A percentile compares a stretch with the other conserved stretches of the same genome.
Conservation (phyloP, 1,140 invertebrate species). For the Spodoptera litura region DNA sequence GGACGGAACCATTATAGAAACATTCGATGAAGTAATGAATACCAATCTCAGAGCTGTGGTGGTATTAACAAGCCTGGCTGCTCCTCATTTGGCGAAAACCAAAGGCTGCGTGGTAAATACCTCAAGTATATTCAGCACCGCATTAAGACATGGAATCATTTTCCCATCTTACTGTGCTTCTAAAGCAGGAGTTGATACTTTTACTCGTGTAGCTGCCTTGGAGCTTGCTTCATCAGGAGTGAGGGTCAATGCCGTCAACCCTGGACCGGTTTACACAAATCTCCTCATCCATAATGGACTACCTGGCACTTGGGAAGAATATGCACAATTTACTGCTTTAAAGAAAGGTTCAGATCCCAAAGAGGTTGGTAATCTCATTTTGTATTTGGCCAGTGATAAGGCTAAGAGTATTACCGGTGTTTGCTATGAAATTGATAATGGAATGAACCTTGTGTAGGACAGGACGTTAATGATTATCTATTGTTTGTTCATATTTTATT, state of each 20-base stretch:
- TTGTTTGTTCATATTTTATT: too few relatives aligned
- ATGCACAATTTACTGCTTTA: constrained; percentile 8
- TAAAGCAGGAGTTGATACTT: constrained; percentile 91
- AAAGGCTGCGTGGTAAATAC: constrained; percentile 85
- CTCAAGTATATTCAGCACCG: constrained; percentile 32
- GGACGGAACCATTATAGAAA: constrained; percentile 87
- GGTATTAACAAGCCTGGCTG: constrained; percentile 89
- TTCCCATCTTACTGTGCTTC: constrained; percentile 89
- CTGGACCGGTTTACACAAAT: constrained; percentile 52
- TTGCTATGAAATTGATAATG: constrained; percentile 49
- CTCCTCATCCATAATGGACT: constrained; percentile 40
- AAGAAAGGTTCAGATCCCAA: constrained; percentile 47
- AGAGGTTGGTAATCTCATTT: constrained; percentile 48
- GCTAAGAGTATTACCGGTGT: constrained; percentile 49
- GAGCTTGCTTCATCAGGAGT: constrained; percentile 49
- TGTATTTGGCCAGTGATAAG: constrained; percentile 52
- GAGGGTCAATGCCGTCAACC: constrained; percentile 50
- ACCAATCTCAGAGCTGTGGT: constrained; percentile 90
- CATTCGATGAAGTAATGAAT: constrained; percentile 89
- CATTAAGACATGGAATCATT: constrained; percentile 59
- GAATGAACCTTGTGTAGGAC: neutral
- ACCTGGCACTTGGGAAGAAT: constrained; percentile 35
- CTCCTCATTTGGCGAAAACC: constrained; percentile 89
- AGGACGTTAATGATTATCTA: too few relatives aligned
- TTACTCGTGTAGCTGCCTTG: constrained; percentile 38